Evolutionary conservation across 2,797 vertebrate species (phyloP).

Genomic region (Onychomys torridus): DNA sequence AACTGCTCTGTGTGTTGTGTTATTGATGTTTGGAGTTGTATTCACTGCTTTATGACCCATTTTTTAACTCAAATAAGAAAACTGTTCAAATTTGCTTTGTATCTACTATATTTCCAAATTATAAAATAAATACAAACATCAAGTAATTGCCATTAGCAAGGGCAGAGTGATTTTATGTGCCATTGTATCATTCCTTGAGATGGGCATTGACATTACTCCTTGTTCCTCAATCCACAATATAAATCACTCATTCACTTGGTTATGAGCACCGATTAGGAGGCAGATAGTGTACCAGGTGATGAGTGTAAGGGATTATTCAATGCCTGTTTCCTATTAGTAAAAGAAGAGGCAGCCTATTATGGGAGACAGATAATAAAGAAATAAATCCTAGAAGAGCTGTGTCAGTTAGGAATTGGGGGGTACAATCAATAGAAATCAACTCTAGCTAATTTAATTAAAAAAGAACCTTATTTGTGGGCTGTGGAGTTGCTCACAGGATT

Average conservation of each 20-base stretch:
- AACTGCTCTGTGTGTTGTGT: not conserved
- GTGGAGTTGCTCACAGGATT: not conserved
- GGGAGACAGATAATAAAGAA: conserved; percentile 1
- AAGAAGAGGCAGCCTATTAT: not conserved
- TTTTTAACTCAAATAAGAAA: not conserved
- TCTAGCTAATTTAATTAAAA: conserved; percentile 60
- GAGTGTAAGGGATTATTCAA: not conserved
- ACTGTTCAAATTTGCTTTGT: not conserved
- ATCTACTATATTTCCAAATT: not conserved
- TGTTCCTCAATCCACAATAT: not conserved
- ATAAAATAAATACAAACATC: not conserved
- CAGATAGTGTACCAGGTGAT: not conserved
- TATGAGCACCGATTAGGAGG: not conserved
- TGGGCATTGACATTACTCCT: not conserved
- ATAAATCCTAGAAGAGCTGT: not conserved
- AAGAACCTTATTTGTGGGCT: conserved; percentile 15
- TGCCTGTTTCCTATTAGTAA: not conserved
- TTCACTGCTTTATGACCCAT: not conserved
- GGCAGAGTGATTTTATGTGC: not conserved
- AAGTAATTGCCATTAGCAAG: not conserved
- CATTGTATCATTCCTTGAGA: not conserved
- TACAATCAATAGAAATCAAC: conserved; percentile 60
- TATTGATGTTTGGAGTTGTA: not conserved
- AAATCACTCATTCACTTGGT: not conserved
- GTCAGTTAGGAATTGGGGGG: not conserved